phyloP scores from a whole-genome alignment of 2,113 vertebrate species.

The Hiodon tergisus region DNA sequence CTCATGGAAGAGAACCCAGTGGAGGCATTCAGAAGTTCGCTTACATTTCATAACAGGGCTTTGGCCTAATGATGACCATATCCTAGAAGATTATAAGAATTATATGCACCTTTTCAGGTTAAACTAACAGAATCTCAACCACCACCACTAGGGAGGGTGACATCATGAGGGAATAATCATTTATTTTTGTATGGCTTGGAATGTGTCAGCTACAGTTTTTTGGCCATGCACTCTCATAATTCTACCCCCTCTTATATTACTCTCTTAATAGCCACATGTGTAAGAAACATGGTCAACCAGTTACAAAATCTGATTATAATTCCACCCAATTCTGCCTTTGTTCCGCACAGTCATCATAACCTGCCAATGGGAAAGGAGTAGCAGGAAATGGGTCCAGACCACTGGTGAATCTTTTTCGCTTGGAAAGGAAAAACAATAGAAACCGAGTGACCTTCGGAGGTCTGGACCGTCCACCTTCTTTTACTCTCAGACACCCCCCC shows the following conservation, averaged over 20 bases:
- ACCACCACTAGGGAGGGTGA: conserved; percentile 2
- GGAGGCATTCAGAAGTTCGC: background rate
- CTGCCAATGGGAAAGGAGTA: background rate
- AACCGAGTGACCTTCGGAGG: conserved; percentile 21
- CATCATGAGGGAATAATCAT: background rate
- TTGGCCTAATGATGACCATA: no score
- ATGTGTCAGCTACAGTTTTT: background rate
- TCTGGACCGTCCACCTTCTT: background rate
- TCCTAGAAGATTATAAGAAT: no score
- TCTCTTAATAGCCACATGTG: no score
- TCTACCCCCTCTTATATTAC: no score
- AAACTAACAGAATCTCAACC: background rate
- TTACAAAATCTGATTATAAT: no score
- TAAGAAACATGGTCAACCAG: no score
- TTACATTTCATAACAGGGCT: no score
- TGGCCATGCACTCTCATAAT: background rate
- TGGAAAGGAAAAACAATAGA: conserved; percentile 2
- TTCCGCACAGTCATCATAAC: no score
- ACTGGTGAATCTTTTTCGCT: background rate
- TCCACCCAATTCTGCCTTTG: no score
- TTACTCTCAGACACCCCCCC: background rate
- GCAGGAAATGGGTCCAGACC: background rate
- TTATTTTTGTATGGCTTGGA: background rate
- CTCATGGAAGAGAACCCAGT: background rate
- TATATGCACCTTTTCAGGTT: no score